phyloP scores from a whole-genome alignment of 2,797 vertebrate genomes.

The Gadopsis bispinosus region DNA sequence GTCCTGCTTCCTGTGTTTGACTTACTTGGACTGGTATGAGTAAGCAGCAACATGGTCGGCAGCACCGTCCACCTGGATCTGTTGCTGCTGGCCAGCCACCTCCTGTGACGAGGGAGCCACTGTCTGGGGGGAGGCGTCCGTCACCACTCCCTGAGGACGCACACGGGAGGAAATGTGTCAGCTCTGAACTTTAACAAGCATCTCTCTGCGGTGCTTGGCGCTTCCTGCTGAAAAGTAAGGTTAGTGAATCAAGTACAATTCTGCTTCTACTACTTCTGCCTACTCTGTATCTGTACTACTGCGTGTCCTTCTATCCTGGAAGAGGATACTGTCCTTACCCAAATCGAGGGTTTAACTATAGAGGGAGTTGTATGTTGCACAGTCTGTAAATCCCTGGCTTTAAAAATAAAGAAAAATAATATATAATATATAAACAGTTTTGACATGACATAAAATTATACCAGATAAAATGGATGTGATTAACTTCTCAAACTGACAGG shows the following conservation, averaged over 20 bases:
- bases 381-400: background rate
- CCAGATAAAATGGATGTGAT: background rate
- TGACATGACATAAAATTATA: background rate
- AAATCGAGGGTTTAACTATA: background rate
- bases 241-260: background rate
- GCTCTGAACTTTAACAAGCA: slow-evolving; percentile 27
- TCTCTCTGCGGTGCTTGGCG: background rate
- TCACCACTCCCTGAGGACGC: slow-evolving; percentile 91
- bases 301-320: background rate
- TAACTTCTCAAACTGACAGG: slow-evolving; percentile 19
- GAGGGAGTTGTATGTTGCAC: background rate
- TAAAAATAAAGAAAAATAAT: background rate
- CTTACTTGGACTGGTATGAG: slow-evolving; percentile 98
- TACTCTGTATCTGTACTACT: background rate
- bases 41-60: slow-evolving; percentile 93
- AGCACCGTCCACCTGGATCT: slow-evolving; percentile 93
- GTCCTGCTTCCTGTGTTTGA: slow-evolving; percentile 12
- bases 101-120: slow-evolving; percentile 97
- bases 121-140: slow-evolving; percentile 94
- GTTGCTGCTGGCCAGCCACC: slow-evolving; percentile 93
- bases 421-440: background rate
- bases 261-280: background rate
- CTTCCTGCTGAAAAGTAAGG: slow-evolving; percentile 3
- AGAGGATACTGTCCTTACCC: background rate
- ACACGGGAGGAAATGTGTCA: slow-evolving; percentile 52